These are phyloP conservation scores for Heliconius eleuchia DNA, from an alignment of 1,140 invertebrate species.

Conservation along the genomic window DNA sequence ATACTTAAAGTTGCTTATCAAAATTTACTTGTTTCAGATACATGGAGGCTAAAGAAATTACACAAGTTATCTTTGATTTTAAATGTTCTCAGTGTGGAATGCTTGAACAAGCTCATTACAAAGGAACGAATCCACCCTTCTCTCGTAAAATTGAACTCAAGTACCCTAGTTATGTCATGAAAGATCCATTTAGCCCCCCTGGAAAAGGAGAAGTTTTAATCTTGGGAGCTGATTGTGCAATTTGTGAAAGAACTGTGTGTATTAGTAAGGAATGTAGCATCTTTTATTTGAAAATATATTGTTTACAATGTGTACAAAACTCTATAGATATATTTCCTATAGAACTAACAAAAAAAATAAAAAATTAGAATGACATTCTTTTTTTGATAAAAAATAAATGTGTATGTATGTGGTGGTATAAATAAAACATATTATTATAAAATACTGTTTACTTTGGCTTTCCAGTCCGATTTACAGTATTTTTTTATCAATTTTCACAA, in stretches of 20 bases:
- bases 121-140: conserved; percentile 87
- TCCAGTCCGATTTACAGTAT: conserved; percentile 79
- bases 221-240: conserved; percentile 87
- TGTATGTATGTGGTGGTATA: background rate
- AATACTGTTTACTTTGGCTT: conserved; percentile 81
- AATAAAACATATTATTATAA: conserved; percentile 64
- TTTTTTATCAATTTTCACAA: conserved; percentile 70
- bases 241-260: conserved; percentile 87
- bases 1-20: background rate
- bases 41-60: conserved; percentile 55
- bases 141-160: conserved; percentile 83
- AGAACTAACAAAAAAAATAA: conserved; percentile 69
- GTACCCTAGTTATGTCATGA: conserved; percentile 90
- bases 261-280: conserved; percentile 88
- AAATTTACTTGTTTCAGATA: conserved; percentile 49
- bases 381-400: background rate
- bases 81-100: conserved; percentile 85
- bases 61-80: conserved; percentile 79
- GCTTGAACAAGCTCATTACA: conserved; percentile 87
- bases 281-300: conserved; percentile 89
- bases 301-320: conserved; percentile 85
- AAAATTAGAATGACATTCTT: conserved; percentile 16
- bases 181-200: conserved; percentile 89
- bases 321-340: conserved; percentile 85
- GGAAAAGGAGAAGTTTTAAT: conserved; percentile 85